Percentiles rank a stretch among this genome's conserved stretches.
These are phyloP conservation scores for Caenorhabditis sulstoni DNA, from an alignment of 2,888 invertebrate genomes.

Conservation along the genomic window DNA sequence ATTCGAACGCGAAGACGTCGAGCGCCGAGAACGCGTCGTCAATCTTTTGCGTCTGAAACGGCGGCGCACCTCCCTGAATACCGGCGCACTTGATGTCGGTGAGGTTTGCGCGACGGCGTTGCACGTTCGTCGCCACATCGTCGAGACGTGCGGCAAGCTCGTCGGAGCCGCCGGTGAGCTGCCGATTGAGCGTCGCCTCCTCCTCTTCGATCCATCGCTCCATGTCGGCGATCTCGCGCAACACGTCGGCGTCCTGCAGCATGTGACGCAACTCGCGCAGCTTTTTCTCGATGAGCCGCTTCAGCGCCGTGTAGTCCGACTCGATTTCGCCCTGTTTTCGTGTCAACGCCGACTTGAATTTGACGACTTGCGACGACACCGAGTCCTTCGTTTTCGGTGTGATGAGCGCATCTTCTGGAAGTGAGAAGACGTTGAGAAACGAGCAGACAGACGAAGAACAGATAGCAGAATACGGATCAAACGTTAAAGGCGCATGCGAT, in stretches of 20 bases:
- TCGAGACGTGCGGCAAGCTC: conserved; percentile 32
- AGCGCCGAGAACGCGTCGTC: conserved; percentile 48
- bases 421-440: background rate
- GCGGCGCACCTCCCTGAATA: conserved; percentile 14
- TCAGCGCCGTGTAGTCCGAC: conserved; percentile 32
- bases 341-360: conserved; percentile 29
- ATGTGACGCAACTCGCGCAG: conserved; percentile 6
- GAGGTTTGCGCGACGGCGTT: conserved; percentile 38
- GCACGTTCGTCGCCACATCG: conserved; percentile 31
- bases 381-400: conserved; percentile 33
- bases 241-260: conserved; percentile 35
- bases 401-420: conserved; percentile 42
- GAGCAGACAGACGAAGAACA: background rate
- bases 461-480: too few species aligned
- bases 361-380: conserved; percentile 17
- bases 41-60: conserved; percentile 18
- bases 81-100: conserved; percentile 42
- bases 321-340: conserved; percentile 52
- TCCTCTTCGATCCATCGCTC: conserved; percentile 47
- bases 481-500: too few species aligned
- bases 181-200: conserved; percentile 25
- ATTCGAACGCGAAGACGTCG: conserved; percentile 42
- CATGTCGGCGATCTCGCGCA: conserved; percentile 34
- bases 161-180: conserved; percentile 8
- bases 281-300: conserved; percentile 26